Conservation (phyloP, 2,113 vertebrate species). For the Capra hircus region DNA sequence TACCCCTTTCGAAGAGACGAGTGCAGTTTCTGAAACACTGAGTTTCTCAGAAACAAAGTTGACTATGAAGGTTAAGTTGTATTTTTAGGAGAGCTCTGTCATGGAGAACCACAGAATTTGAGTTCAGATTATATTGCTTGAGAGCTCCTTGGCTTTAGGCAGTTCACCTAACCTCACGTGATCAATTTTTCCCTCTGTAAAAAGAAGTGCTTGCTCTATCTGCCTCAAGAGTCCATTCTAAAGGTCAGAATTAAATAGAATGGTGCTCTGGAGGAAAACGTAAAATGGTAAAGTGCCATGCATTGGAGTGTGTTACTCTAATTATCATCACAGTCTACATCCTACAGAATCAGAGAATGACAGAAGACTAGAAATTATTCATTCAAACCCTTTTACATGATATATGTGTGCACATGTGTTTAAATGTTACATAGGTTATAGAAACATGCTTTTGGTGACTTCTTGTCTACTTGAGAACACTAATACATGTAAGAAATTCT, state of each 20-base stretch:
- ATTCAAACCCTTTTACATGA: neutral
- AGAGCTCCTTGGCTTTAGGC: neutral
- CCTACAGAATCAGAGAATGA: neutral
- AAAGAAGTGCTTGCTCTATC: neutral
- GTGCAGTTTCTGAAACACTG: neutral
- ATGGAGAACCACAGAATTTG: neutral
- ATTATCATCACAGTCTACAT: neutral
- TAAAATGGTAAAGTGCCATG: neutral
- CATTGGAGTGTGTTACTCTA: neutral
- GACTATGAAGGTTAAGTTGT: neutral
- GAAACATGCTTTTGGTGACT: neutral
- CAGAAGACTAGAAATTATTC: neutral
- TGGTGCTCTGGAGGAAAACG: neutral
- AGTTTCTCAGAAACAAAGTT: neutral
- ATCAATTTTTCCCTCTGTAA: neutral
- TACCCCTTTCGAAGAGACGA: neutral
- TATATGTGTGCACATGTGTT: neutral
- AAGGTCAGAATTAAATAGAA: neutral
- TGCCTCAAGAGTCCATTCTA: neutral
- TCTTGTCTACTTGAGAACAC: neutral
- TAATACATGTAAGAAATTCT: neutral
- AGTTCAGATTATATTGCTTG: neutral
- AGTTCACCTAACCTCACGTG: neutral
- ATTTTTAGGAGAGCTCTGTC: neutral
- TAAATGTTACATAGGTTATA: neutral